Evolutionary conservation across 2,113 vertebrate species (phyloP).

Genomic region (Coptodon rendalli): DNA sequence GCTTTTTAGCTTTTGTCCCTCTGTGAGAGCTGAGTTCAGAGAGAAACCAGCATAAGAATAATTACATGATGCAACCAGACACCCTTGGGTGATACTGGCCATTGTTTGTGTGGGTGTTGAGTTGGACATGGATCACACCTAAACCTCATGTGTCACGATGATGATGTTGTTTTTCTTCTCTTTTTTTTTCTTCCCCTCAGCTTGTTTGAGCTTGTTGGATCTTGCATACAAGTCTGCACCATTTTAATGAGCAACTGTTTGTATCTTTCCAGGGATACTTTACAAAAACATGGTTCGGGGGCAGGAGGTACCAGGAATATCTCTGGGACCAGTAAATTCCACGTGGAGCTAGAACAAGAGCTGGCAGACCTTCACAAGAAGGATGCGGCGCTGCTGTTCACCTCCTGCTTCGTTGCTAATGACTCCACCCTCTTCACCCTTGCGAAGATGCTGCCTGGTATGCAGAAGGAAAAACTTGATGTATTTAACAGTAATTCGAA

Average conservation of each 20-base stretch:
- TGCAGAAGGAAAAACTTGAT: background rate
- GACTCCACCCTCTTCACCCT: slow-evolving; percentile 97
- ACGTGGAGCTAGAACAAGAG: slow-evolving; percentile 89
- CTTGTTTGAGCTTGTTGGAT: background rate
- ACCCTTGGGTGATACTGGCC: background rate
- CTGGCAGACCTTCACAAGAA: slow-evolving; percentile 93
- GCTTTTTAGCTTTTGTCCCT: background rate
- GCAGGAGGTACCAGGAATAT: slow-evolving; percentile 97
- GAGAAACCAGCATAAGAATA: background rate
- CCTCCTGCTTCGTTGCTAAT: slow-evolving; percentile 96
- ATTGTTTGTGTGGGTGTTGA: background rate
- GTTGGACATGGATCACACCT: background rate
- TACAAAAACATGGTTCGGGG: slow-evolving; percentile 89
- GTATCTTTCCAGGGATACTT: slow-evolving; percentile 76
- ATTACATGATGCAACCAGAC: background rate
- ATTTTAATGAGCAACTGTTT: background rate
- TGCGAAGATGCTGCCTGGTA: slow-evolving; percentile 93
- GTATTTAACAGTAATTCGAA: background rate
- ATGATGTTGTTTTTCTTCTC: background rate
- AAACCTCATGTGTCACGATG: background rate
- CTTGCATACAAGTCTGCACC: background rate
- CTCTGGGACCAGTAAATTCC: slow-evolving; percentile 95
- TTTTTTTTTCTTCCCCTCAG: background rate
- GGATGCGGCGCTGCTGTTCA: slow-evolving; percentile 90
- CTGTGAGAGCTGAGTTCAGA: background rate